phyloP scores from a whole-genome alignment of 1,140 invertebrate genomes.

The Drosophila sturtevanti region DNA sequence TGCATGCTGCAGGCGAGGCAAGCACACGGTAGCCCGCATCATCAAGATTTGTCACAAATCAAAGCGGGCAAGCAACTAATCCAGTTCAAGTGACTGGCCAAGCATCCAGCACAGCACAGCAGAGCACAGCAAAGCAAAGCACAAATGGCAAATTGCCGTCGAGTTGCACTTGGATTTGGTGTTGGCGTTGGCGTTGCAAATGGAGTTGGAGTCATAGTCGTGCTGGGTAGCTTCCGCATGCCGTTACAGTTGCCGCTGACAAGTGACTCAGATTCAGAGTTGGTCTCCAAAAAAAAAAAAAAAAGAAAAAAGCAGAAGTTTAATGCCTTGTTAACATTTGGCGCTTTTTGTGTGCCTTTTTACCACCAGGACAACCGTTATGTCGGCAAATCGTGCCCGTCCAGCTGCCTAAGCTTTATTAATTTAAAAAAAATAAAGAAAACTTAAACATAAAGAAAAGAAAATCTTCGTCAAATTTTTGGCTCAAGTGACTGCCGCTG shows the following conservation, averaged over 20 bases:
- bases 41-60: constrained; percentile 81
- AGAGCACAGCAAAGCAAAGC: constrained; percentile 34
- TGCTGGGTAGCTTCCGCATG: constrained; percentile 69
- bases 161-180: constrained; percentile 36
- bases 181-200: constrained; percentile 23
- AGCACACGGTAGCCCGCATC: constrained; percentile 63
- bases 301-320: constrained; percentile 35
- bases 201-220: constrained; percentile 43
- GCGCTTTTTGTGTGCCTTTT: constrained; percentile 59
- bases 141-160: constrained; percentile 75
- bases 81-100: constrained; percentile 71
- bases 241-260: constrained; percentile 53
- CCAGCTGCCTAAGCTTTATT: constrained; percentile 58
- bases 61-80: constrained; percentile 74
- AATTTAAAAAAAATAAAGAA: constrained; percentile 58
- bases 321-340: constrained; percentile 56
- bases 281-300: constrained; percentile 23
- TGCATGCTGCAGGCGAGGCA: constrained; percentile 55
- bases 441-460: too few relatives aligned
- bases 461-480: constrained; percentile 30
- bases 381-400: constrained; percentile 64
- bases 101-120: constrained; percentile 34
- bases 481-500: constrained; percentile 35
- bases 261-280: constrained; percentile 60
- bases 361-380: constrained; percentile 61